Percentiles rank a stretch among this genome's conserved stretches.
Conservation (phyloP, 1,140 invertebrate genomes). For the Spodoptera frugiperda region DNA sequence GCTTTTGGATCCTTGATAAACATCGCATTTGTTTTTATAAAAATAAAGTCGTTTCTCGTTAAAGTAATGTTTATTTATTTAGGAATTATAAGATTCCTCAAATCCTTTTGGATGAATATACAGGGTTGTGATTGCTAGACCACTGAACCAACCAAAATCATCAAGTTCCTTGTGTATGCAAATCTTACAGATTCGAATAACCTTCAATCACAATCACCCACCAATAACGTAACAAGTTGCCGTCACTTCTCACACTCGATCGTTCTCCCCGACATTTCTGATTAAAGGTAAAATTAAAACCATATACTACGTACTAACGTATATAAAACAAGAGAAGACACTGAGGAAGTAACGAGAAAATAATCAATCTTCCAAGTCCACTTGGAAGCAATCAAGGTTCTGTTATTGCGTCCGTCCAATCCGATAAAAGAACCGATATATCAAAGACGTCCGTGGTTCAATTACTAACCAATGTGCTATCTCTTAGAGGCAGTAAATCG, state of each 20-base stretch:
- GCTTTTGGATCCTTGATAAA: background rate
- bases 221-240: background rate
- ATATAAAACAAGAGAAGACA: slow-evolving; percentile 71
- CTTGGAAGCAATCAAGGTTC: slow-evolving; percentile 85
- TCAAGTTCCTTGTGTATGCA: too few relatives aligned
- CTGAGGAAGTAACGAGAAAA: slow-evolving; percentile 80
- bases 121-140: too few relatives aligned
- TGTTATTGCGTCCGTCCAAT: slow-evolving; percentile 86
- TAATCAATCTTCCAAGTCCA: slow-evolving; percentile 84
- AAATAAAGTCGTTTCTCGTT: background rate
- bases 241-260: background rate
- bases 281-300: slow-evolving; percentile 44
- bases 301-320: slow-evolving; percentile 57
- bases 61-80: background rate
- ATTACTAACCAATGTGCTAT: slow-evolving; percentile 83
- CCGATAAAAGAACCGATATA: slow-evolving; percentile 86
- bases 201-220: background rate
- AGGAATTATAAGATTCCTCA: background rate
- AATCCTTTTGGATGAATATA: too few relatives aligned
- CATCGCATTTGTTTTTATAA: background rate
- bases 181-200: too few relatives aligned
- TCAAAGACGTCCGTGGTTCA: slow-evolving; percentile 85
- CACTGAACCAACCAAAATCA: background rate
- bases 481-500: slow-evolving; percentile 76
- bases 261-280: slow-evolving; percentile 12